Evolutionary conservation across 2,888 invertebrate species (phyloP), one percentile per base, ranked within the genome.

Genomic region (Dynastes tityus): DNA sequence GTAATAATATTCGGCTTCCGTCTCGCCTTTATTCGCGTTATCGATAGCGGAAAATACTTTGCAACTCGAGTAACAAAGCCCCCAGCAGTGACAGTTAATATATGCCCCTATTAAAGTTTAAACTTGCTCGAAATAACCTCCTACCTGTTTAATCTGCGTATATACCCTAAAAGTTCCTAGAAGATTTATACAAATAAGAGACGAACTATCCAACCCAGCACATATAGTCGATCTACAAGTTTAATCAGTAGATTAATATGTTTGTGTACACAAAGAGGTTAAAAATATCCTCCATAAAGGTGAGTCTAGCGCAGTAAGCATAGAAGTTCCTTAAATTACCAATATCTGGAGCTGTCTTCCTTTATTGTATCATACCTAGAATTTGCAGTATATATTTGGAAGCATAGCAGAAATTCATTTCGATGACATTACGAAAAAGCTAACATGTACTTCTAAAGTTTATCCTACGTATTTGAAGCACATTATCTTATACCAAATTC

Each of bases 41-140:
- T 68, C 51, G 73, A 74, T 74, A 71, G 32, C 71, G 51, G 55
- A 37, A 71, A 71, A 71, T 32, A 16, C 55, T 32, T 53, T 61
- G 40, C 13, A 61, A 45, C 45, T 40, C 1, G 27, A 40, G 22
- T 22, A 22, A 58, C 49, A 22, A 68, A 51, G 29, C 32, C 13
- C 45, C 49, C 22, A 3, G 11, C 29, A 16, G 27, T 45, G 73
- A 63, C 45, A 29, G 8, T 61, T 27, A 61, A 61, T 74, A 61
- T 74, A 61, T 74, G 73, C 27, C n/a, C 32, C 61, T 40, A 74
- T 45, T 74, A 74, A 74, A 74, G 45, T 74, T 61, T 29, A 40
- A 61, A 61, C 16, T 74, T 11, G 40, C 40, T 61, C 61, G 2
- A 40, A 74, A 45, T 74, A 74, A 61, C 49, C 68, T 68, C n/a